phyloP scores from a whole-genome alignment of 1,140 invertebrate species.

The Anoplophora glabripennis region DNA sequence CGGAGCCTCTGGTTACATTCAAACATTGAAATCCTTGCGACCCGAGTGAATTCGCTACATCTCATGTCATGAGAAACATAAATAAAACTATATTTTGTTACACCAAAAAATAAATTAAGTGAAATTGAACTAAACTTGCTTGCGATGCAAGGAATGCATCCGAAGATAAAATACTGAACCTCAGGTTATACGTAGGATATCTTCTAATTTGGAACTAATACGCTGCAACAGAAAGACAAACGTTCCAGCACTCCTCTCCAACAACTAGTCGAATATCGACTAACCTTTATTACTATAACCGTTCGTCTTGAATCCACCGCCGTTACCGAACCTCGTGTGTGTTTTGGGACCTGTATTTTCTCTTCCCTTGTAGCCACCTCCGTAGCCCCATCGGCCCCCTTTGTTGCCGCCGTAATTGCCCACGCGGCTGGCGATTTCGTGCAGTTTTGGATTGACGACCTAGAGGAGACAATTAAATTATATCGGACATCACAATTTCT shows the following conservation, averaged over 20 bases:
- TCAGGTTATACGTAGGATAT: neutral
- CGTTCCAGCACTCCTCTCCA: neutral
- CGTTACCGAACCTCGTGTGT: neutral
- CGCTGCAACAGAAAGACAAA: neutral
- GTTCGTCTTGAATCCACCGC: neutral
- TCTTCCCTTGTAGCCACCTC: constrained; percentile 3
- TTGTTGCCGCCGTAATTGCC: constrained; percentile 17
- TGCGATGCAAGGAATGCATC: constrained; percentile 6
- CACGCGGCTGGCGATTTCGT: constrained; percentile 17
- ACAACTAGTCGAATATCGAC: neutral
- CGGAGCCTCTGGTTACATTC: too few species aligned
- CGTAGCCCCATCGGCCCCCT: constrained; percentile 1
- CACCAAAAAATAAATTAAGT: neutral
- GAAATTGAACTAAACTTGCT: neutral
- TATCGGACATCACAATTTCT: too few species aligned
- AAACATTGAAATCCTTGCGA: too few species aligned
- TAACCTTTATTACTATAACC: neutral
- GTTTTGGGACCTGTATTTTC: constrained; percentile 2
- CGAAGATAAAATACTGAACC: neutral
- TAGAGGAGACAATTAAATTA: constrained; percentile 14
- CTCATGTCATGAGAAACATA: too few species aligned
- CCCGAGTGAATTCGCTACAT: too few species aligned
- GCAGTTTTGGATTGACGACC: constrained; percentile 20
- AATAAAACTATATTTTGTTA: neutral
- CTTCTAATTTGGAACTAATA: neutral